Conservation (phyloP, 2,113 vertebrate species). For the Menidia beryllina region DNA sequence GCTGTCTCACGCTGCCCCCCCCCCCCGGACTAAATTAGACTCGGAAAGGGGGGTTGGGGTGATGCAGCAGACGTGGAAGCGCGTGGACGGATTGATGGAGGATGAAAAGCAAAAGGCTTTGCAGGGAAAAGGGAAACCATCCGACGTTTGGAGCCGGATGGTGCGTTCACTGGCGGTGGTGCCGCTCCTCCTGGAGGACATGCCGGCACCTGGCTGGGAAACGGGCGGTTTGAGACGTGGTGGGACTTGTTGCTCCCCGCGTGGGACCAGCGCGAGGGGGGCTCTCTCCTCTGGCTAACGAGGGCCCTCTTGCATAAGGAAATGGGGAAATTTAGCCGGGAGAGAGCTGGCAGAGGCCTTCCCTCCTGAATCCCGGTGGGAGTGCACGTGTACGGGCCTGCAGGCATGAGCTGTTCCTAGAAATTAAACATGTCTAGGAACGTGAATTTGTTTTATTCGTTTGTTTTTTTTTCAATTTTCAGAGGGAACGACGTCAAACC, state of each 20-base stretch:
- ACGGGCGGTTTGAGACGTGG: slow-evolving; percentile 35
- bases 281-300: not conserved
- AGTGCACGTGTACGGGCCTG: slow-evolving; percentile 30
- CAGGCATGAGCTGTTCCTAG: slow-evolving; percentile 9
- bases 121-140: no score
- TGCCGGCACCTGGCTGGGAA: slow-evolving; percentile 14
- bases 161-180: no score
- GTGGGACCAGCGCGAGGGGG: slow-evolving; percentile 22
- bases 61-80: no score
- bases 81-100: no score
- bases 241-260: slow-evolving; percentile 51
- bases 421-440: slow-evolving; percentile 31
- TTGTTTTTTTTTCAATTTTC: no score
- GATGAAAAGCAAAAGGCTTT: no score
- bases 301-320: no score
- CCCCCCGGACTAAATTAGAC: not conserved
- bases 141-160: no score
- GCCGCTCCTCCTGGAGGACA: slow-evolving; percentile 2
- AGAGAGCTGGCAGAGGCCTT: not conserved
- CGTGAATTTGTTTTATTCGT: no score
- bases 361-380: slow-evolving; percentile 22
- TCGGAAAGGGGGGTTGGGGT: no score
- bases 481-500: no score
- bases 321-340: no score
- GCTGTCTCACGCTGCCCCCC: slow-evolving; percentile 1